Evolutionary conservation across 2,797 vertebrate species (phyloP), one percentile per base, ranked within the genome.

Genomic region (Enteromius paludinosus): DNA sequence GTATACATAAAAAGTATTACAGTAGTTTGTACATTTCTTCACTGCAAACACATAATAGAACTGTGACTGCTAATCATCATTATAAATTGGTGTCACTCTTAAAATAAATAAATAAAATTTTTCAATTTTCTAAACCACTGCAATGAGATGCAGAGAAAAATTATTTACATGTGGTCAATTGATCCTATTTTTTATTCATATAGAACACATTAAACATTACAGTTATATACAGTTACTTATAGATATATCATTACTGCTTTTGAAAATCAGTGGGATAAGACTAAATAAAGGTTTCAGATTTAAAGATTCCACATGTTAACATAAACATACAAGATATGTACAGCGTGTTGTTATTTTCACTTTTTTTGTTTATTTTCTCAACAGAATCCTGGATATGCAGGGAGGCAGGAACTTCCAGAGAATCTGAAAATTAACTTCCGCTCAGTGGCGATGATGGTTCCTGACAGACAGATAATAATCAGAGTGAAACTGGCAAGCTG

Each of bases 341-440:
- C 62, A 30, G 17, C 41, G 54, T 64, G 15, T 59, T 71, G 43
- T 30, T 62, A 15, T 45, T 2, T 28, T 65, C n/a, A 45, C 17
- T 41, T 41, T 0, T 1, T 41, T 41, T 45, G 3, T 45, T 0
- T 45, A n/a, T 35, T 2, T 1, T 59, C 0, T n/a, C 54, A 87
- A 49, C 79, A 99, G 98, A 99, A 99, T 86, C 98, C 97, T 64
- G 97, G 97, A 45, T 99, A 98, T 52, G 97, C 97, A 33, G 98
- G 97, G 33, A 93, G 97, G 9, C 98, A 99, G 90, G 97, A 99
- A 83, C 96, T 99, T 78, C 97, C 98, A 0, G 98, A 99, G 90
- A 99, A 99, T 89, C 89, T 99, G 87, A 99, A 99, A 93, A 97
- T 99, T 81, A 98, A 97, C 90, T 99, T 99, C 88, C 97, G 98